These are phyloP conservation scores for Lymantria monacha DNA, from an alignment of 2,888 invertebrate species.

Conservation along the genomic window DNA sequence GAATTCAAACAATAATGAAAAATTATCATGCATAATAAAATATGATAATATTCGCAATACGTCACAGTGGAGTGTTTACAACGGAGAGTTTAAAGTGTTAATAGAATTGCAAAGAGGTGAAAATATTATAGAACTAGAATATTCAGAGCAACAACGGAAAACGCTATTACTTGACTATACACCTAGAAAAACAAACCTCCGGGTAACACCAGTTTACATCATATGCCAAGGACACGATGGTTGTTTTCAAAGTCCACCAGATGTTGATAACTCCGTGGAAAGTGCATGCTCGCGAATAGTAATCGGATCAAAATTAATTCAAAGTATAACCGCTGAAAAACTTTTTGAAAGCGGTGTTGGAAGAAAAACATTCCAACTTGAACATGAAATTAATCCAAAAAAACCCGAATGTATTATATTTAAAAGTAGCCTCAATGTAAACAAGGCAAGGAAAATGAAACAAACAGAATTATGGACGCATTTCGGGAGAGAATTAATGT, in stretches of 20 bases:
- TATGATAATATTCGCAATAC: slow-evolving; percentile 61
- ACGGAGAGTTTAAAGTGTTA: slow-evolving; percentile 87
- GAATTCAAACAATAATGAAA: slow-evolving; percentile 65
- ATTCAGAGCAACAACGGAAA: slow-evolving; percentile 67
- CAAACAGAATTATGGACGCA: slow-evolving; percentile 92
- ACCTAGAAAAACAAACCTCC: slow-evolving; percentile 81
- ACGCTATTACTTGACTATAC: slow-evolving; percentile 80
- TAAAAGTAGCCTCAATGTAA: slow-evolving; percentile 86
- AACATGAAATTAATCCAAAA: slow-evolving; percentile 82
- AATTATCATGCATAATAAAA: slow-evolving; percentile 66
- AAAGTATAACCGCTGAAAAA: slow-evolving; percentile 94
- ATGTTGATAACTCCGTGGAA: slow-evolving; percentile 84
- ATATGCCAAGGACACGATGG: slow-evolving; percentile 91
- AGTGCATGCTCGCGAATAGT: slow-evolving; percentile 90
- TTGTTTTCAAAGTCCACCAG: slow-evolving; percentile 86
- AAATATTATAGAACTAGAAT: slow-evolving; percentile 84
- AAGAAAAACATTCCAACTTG: slow-evolving; percentile 91
- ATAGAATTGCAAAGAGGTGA: slow-evolving; percentile 84
- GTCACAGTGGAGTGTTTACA: slow-evolving; percentile 83
- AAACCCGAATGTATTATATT: slow-evolving; percentile 87
- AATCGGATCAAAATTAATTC: slow-evolving; percentile 90
- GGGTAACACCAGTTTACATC: slow-evolving; percentile 91
- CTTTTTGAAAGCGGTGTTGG: slow-evolving; percentile 89
- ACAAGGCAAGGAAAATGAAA: slow-evolving; percentile 87
- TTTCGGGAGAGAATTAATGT: slow-evolving; percentile 92